These are phyloP conservation scores for Psilanteris sp. DNA, from an alignment of 1,140 invertebrate genomes.

Conservation along the genomic window DNA sequence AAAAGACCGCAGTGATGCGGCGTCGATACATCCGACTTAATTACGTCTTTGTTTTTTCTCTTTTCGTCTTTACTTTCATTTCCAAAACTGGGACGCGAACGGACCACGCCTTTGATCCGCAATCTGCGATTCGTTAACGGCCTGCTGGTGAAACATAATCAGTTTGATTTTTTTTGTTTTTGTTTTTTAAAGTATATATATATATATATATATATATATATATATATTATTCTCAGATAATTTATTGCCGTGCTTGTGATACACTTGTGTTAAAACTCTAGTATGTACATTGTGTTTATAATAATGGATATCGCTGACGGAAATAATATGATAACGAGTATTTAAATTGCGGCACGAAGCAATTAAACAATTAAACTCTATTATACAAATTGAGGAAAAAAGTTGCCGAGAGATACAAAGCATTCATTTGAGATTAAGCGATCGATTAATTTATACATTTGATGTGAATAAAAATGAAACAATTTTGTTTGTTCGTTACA, in stretches of 20 bases:
- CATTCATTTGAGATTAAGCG: conserved; percentile 7
- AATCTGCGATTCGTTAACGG: conserved; percentile 29
- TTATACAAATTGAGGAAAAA: conserved; percentile 33
- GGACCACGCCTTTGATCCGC: conserved; percentile 58
- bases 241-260: conserved; percentile 11
- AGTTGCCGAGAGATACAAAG: conserved; percentile 9
- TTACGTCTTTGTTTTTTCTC: conserved; percentile 23
- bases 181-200: too few species aligned
- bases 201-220: too few species aligned
- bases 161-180: conserved; percentile 7
- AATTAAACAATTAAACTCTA: conserved; percentile 33
- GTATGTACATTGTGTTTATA: conserved; percentile 22
- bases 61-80: conserved; percentile 57
- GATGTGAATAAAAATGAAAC: too few species aligned
- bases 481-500: too few species aligned
- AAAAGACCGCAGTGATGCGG: too few species aligned
- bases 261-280: conserved; percentile 4
- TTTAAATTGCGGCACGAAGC: conserved; percentile 25
- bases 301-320: conserved; percentile 32
- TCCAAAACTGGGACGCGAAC: conserved; percentile 61
- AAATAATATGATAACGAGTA: conserved; percentile 24
- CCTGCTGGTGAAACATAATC: conserved; percentile 19
- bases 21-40: conserved; percentile 29
- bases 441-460: conserved; percentile 10
- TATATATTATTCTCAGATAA: too few species aligned